Base-by-base conservation (phyloP, 2,797 vertebrate species). In the Sarcoramphus papa region DNA sequence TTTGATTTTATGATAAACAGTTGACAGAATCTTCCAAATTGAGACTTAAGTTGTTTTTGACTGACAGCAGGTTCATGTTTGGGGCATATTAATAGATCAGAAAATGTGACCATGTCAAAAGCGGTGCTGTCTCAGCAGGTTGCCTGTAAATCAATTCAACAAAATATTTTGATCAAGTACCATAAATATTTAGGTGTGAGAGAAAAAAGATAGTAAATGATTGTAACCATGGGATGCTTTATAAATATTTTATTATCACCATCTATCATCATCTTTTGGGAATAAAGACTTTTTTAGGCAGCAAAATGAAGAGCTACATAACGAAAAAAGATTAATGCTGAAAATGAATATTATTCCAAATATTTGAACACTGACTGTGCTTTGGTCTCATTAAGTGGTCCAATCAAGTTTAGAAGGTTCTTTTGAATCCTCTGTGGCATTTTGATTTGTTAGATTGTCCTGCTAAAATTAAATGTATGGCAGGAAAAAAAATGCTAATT, bases 331-430 rank as follows among this genome's bases (percentile, higher is more conserved):
- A 80, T 47, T 33, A 67, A 69, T 65, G 7, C 21, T 88, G 76
- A 94, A 96, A 95, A 79, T 81, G 1, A 89, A 28, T 93, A 72
- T 89, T 93, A 83, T 77, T 89, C 70, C 50, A 94, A 94, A 90
- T 82, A 79, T 50, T 67, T 92, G 28, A 92, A 79, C 57, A 85
- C 53, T 84, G 73, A 10, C 24, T 79, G 65, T 79, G 47, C 21
- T 85, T 90, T 62, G 40, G 83, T 85, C 37, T 88, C 73, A 95
- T 91, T 78, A 91, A 73, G 50, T 35, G 78, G 88, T 92, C 41
- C 57, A 84, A 30, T 95, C 73, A 95, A 94, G 96, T 97, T 94
- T 67, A 86, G 57, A 87, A 92, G 45, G 22, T 95, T 92, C 59
- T 78, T 94, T 95, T 96, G 68, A 88, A 87, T 94, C 47, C 80